phyloP scores from a whole-genome alignment of 2,113 vertebrate species.

The Desmodus rotundus region DNA sequence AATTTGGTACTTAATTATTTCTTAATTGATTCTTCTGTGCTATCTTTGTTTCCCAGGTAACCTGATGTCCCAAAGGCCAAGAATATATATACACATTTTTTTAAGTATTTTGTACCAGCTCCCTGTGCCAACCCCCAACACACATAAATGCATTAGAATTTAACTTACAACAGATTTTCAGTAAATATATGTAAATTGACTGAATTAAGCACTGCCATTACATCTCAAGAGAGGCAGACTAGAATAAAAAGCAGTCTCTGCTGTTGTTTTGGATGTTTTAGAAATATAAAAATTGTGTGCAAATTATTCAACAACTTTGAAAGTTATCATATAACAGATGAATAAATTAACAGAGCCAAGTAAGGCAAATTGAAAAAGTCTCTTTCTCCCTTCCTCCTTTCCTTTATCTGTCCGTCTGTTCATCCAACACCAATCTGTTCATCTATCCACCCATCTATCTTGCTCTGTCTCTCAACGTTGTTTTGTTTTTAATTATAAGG shows the following conservation, averaged over 20 bases:
- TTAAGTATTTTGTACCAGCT: constrained; percentile 16
- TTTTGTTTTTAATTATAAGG: not conserved
- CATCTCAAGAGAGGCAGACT: not conserved
- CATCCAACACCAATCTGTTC: not conserved
- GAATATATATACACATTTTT: not conserved
- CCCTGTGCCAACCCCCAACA: not conserved
- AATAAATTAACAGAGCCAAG: constrained; percentile 22
- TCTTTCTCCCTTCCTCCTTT: not conserved
- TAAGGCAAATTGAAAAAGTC: not conserved
- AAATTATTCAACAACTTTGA: constrained; percentile 29
- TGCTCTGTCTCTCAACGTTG: not conserved
- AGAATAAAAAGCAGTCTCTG: not conserved
- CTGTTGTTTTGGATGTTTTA: constrained; percentile 18
- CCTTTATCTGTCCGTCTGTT: not conserved
- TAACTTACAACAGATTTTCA: not conserved
- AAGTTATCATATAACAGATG: constrained; percentile 17
- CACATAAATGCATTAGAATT: not conserved
- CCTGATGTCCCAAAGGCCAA: constrained; percentile 49
- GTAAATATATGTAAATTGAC: not conserved
- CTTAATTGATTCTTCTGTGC: constrained; percentile 67
- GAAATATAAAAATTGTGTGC: not conserved
- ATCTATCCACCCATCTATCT: not conserved
- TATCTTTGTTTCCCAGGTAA: constrained; percentile 61
- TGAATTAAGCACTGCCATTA: not conserved
- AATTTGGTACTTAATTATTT: constrained; percentile 71